These are phyloP conservation scores for Drosophila hawaiiensis DNA, from an alignment of 2,888 invertebrate species.

Conservation along the genomic window DNA sequence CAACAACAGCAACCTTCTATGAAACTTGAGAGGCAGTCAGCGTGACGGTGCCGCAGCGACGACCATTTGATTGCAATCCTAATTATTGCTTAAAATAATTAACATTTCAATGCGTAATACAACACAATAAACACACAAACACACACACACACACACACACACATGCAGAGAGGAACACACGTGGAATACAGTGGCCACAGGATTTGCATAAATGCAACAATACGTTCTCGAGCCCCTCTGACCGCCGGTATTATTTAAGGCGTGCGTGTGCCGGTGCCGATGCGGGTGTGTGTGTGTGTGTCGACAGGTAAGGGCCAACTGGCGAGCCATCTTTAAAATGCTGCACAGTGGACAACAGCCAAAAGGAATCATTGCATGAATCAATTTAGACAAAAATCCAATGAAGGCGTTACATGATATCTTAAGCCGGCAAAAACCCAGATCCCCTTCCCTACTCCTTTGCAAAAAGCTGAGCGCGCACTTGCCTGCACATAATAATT, in stretches of 20 bases:
- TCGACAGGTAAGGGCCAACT: conserved; percentile 35
- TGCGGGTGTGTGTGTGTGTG: conserved; percentile 4
- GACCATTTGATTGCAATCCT: conserved; percentile 79
- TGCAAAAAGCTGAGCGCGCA: not conserved
- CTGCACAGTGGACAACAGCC: conserved; percentile 27
- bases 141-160: conserved; percentile 22
- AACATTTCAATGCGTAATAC: conserved; percentile 81
- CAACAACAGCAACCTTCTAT: conserved; percentile 40
- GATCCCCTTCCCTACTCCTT: not conserved
- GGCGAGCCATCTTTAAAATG: conserved; percentile 42
- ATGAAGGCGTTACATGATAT: not conserved
- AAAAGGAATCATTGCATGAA: not conserved
- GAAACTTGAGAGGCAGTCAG: conserved; percentile 35
- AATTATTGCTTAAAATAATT: conserved; percentile 81
- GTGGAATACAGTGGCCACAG: conserved; percentile 34
- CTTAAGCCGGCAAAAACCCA: too few relatives aligned
- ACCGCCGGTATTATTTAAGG: conserved; percentile 14
- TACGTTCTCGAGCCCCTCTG: conserved; percentile 49
- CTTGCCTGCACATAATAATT: not conserved
- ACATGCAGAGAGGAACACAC: conserved; percentile 30
- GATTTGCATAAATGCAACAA: conserved; percentile 81
- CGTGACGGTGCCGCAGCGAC: conserved; percentile 47
- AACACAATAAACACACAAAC: conserved; percentile 59
- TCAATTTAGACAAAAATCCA: not conserved
- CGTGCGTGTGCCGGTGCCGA: not conserved